Evolutionary conservation across 2,797 vertebrate genomes (phyloP).

Genomic region (Anableps anableps): DNA sequence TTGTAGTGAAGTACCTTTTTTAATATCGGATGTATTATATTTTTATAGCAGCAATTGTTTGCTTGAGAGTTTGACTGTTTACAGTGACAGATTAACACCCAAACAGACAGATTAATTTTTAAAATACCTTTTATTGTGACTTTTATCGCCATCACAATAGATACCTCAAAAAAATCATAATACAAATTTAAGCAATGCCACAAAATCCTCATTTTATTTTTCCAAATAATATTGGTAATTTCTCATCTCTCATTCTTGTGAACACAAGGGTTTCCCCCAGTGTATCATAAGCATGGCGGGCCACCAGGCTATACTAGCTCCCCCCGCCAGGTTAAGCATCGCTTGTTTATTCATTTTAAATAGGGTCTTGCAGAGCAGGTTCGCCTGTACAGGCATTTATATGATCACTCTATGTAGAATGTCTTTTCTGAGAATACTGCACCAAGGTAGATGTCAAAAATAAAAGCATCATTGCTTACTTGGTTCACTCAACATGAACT

Average conservation of each 20-base stretch:
- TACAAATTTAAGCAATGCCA: background rate
- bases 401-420: too few relatives aligned
- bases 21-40: background rate
- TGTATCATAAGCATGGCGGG: too few relatives aligned
- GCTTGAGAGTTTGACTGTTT: background rate
- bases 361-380: too few relatives aligned
- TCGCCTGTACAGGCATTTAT: too few relatives aligned
- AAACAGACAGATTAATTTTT: background rate
- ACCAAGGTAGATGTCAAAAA: too few relatives aligned
- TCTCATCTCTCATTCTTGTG: background rate
- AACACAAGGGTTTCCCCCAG: too few relatives aligned
- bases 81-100: background rate
- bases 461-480: too few relatives aligned
- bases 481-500: too few relatives aligned
- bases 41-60: background rate
- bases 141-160: background rate
- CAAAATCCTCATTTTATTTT: background rate
- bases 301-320: too few relatives aligned
- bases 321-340: too few relatives aligned
- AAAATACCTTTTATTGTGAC: background rate
- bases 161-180: background rate
- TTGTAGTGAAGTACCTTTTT: background rate
- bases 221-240: background rate
- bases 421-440: too few relatives aligned
- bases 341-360: too few relatives aligned